These are phyloP conservation scores for Dendroctonus ponderosae DNA, from an alignment of 1,140 invertebrate genomes.

Conservation along the genomic window DNA sequence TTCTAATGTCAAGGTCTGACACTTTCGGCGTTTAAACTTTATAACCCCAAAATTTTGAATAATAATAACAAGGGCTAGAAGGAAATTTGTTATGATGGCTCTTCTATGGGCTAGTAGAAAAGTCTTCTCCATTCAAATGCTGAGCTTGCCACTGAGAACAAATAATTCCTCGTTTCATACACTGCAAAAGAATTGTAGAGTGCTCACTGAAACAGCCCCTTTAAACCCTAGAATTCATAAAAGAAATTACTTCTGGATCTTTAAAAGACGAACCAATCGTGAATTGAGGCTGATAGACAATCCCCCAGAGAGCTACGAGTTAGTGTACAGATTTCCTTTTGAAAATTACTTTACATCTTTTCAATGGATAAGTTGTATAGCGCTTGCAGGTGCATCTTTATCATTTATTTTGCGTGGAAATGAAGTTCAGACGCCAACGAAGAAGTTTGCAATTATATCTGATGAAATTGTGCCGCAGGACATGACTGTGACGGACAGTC, in stretches of 20 bases:
- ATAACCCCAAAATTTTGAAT: too few species aligned
- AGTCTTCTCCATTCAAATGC: too few species aligned
- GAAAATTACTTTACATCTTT: conserved; percentile 32
- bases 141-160: too few species aligned
- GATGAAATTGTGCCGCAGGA: neutral
- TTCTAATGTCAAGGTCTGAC: too few species aligned
- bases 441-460: neutral
- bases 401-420: conserved; percentile 10
- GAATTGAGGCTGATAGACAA: conserved; percentile 40
- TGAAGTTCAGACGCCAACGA: neutral
- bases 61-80: too few species aligned
- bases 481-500: neutral
- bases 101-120: too few species aligned
- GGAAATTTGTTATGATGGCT: too few species aligned
- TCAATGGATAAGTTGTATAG: conserved; percentile 19
- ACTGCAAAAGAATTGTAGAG: too few species aligned
- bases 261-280: conserved; percentile 29
- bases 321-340: conserved; percentile 45
- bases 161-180: too few species aligned
- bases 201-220: too few species aligned
- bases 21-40: too few species aligned
- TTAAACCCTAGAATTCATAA: neutral
- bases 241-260: conserved; percentile 26
- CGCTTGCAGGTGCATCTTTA: conserved; percentile 1
- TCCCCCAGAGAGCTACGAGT: conserved; percentile 38